Conservation (phyloP, 2,113 vertebrate species). For the Brachyistius frenatus region DNA sequence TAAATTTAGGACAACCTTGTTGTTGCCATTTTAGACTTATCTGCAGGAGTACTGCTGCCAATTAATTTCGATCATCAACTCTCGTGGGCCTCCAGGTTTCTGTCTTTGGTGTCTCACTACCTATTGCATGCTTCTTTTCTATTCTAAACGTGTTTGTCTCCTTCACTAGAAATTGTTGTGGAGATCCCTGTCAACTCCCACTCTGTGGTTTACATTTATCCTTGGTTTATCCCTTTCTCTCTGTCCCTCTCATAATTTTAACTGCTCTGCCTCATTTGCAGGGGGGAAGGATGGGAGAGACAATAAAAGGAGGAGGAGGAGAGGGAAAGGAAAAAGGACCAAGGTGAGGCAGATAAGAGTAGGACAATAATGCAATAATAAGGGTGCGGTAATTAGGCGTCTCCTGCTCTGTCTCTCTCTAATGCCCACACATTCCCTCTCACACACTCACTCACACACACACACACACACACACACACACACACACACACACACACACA, state of each 20-base stretch:
- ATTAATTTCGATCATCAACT: constrained; percentile 67
- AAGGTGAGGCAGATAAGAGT: constrained; percentile 48
- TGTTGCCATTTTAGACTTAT: constrained; percentile 46
- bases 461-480: too few species aligned
- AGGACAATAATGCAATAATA: constrained; percentile 55
- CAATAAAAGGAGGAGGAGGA: constrained; percentile 25
- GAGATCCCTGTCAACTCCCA: constrained; percentile 28
- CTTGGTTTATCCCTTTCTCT: constrained; percentile 22
- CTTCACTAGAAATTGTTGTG: constrained; percentile 33
- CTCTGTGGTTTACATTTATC: constrained; percentile 46
- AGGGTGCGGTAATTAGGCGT: constrained; percentile 44
- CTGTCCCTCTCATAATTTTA: constrained; percentile 25
- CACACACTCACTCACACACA: background rate
- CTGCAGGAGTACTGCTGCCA: constrained; percentile 46
- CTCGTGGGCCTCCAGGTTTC: constrained; percentile 30
- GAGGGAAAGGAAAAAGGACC: constrained; percentile 22
- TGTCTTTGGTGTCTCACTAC: constrained; percentile 55
- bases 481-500: background rate
- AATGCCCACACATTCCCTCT: background rate
- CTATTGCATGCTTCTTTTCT: constrained; percentile 24
- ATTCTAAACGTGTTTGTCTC: constrained; percentile 42
- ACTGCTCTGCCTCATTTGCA: constrained; percentile 22
- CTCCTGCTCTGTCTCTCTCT: background rate
- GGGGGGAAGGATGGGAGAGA: background rate
- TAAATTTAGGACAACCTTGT: constrained; percentile 57